Conservation (phyloP, 2,113 vertebrate species). For the Motacilla tschutschensis region DNA sequence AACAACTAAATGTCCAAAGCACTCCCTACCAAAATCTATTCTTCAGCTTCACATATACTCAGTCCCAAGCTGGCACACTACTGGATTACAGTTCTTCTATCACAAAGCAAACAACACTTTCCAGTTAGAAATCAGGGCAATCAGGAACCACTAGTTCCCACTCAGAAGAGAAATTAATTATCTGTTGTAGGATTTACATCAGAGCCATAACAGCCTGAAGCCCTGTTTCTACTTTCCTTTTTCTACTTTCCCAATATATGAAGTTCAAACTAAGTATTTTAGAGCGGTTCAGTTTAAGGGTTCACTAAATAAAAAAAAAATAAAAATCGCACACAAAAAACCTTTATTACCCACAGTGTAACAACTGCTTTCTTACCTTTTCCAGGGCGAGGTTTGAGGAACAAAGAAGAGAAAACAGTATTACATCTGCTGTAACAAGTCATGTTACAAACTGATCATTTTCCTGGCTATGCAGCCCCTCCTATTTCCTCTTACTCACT, state of each 20-base stretch:
- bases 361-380: not conserved
- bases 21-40: not conserved
- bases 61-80: not conserved
- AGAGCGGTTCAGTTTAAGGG: not conserved
- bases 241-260: not conserved
- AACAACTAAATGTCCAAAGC: not conserved
- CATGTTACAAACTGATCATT: not conserved
- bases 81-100: not conserved
- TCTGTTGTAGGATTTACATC: not conserved
- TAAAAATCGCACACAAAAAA: not conserved
- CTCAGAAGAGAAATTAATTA: not conserved
- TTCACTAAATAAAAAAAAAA: not conserved
- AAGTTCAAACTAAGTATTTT: not conserved
- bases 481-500: constrained; percentile 56
- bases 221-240: not conserved
- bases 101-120: not conserved
- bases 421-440: not conserved
- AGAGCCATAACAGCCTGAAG: not conserved
- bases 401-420: not conserved
- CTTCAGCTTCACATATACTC: not conserved
- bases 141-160: not conserved
- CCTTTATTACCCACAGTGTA: not conserved
- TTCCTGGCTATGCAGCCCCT: constrained; percentile 2
- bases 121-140: not conserved
- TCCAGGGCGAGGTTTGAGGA: not conserved